Evolutionary conservation across 2,888 invertebrate species (phyloP).

Genomic region (Teleiodes luculella): DNA sequence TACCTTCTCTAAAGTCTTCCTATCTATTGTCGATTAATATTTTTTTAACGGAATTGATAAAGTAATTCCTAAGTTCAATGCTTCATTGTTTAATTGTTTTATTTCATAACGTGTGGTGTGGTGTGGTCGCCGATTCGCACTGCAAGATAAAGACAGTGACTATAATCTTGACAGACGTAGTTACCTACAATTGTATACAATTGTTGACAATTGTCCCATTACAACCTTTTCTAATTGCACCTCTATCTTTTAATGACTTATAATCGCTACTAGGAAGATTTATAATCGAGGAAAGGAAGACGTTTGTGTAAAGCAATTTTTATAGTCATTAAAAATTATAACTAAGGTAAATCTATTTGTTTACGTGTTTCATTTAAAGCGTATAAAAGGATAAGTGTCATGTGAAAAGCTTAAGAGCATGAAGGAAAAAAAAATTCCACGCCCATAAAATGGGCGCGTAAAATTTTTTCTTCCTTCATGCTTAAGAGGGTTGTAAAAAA

Average conservation of each 20-base stretch:
- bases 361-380: no score
- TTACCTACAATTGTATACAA: background rate
- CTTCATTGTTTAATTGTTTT: background rate
- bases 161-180: background rate
- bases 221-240: background rate
- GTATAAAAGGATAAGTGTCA: no score
- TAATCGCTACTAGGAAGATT: constrained; percentile 1
- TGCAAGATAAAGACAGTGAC: background rate
- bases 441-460: no score
- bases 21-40: no score
- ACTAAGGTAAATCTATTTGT: no score
- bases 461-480: no score
- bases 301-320: background rate
- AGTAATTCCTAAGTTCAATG: background rate
- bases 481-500: no score
- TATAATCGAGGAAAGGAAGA: background rate
- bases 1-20: no score
- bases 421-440: no score
- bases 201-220: background rate
- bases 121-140: background rate
- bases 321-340: background rate
- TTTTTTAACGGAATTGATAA: no score
- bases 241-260: background rate
- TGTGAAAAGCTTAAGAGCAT: no score
- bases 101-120: background rate